A percentile compares a stretch with the other conserved stretches of the same genome.
These are phyloP conservation scores for Dyspetes luteomarginatus DNA, from an alignment of 2,888 invertebrate species.

Conservation along the genomic window DNA sequence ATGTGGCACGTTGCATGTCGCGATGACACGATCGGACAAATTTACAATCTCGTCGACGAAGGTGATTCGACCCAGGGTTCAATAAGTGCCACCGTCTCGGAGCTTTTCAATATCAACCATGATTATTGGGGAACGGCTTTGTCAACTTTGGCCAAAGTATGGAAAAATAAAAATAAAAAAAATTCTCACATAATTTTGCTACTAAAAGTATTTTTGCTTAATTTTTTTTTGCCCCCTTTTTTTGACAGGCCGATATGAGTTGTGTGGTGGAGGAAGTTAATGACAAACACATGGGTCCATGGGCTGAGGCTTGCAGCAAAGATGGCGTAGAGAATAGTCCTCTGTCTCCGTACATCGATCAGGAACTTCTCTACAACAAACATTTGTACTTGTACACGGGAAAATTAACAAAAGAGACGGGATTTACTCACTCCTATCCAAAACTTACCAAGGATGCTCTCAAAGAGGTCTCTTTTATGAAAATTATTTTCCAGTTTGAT, in stretches of 20 bases:
- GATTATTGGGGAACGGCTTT: slow-evolving; percentile 94
- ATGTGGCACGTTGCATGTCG: slow-evolving; percentile 89
- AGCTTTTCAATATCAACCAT: slow-evolving; percentile 93
- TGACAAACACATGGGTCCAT: slow-evolving; percentile 96
- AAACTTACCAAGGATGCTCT: slow-evolving; percentile 86
- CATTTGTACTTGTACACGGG: slow-evolving; percentile 90
- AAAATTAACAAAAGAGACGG: slow-evolving; percentile 85
- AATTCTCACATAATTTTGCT: neutral
- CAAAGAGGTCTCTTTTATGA: slow-evolving; percentile 84
- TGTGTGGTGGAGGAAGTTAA: slow-evolving; percentile 95
- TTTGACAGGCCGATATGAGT: slow-evolving; percentile 89
- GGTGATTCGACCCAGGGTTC: slow-evolving; percentile 93
- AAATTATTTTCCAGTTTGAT: slow-evolving; percentile 3
- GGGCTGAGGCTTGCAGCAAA: slow-evolving; percentile 93
- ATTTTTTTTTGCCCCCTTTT: slow-evolving; percentile 30
- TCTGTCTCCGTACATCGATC: slow-evolving; percentile 93
- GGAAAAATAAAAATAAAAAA: neutral
- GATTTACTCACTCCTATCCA: slow-evolving; percentile 87
- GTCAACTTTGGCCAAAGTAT: slow-evolving; percentile 92
- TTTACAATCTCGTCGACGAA: slow-evolving; percentile 93
- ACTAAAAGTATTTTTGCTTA: neutral
- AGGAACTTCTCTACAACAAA: slow-evolving; percentile 92
- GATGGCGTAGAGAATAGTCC: slow-evolving; percentile 93
- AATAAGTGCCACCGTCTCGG: slow-evolving; percentile 91
- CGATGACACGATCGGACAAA: slow-evolving; percentile 85